Percentiles rank a stretch among this genome's conserved stretches.
Conservation (phyloP, 2,113 vertebrate genomes). For the Lophochroa leadbeateri region DNA sequence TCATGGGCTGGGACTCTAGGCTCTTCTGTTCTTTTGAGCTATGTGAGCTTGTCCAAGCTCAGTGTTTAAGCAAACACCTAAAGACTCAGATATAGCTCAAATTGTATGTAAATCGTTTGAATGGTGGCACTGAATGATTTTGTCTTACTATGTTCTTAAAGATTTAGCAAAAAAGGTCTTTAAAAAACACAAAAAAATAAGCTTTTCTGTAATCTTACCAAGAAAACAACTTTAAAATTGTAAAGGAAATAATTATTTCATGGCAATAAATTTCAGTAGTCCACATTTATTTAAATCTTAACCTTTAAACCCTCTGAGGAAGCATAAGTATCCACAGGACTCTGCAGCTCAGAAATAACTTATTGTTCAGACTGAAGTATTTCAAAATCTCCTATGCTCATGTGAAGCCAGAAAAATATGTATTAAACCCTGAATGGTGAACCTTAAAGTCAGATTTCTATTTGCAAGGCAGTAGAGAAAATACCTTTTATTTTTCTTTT, state of each 20-base stretch:
- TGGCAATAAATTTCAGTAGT: not conserved
- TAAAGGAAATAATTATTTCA: not conserved
- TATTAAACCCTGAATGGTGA: not conserved
- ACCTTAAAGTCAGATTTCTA: not conserved
- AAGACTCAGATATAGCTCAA: not conserved
- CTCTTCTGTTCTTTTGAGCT: not conserved
- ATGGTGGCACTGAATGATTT: not conserved
- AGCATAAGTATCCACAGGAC: not conserved
- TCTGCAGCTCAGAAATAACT: not conserved
- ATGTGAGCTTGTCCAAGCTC: not conserved
- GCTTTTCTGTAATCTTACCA: rapidly evolving
- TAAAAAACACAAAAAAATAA: not conserved
- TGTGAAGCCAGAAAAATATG: not conserved
- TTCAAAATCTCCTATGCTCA: not conserved
- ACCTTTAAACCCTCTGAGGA: not conserved
- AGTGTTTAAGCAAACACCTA: not conserved
- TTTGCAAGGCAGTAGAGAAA: not conserved
- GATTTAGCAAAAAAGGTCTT: not conserved
- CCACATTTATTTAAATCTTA: not conserved
- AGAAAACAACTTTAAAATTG: not conserved
- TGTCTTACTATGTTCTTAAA: not conserved
- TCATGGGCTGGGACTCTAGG: rapidly evolving
- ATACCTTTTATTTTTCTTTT: not conserved
- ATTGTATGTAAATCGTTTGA: not conserved
- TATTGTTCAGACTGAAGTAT: not conserved